Conservation (phyloP, 2,113 vertebrate genomes). For the Hypomesus transpacificus region DNA sequence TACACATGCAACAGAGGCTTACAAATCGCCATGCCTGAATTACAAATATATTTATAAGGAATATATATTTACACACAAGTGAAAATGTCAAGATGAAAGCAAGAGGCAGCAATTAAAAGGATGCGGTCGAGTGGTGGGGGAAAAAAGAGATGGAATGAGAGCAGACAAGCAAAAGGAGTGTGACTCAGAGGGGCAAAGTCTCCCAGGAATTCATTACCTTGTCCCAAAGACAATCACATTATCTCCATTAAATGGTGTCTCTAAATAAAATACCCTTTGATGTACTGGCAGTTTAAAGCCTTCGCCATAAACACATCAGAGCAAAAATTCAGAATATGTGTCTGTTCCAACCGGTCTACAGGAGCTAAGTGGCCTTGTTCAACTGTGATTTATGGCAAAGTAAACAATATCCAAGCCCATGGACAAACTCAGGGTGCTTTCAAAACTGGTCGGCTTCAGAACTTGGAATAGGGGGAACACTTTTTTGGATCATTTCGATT, state of each 20-base stretch:
- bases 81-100: no score
- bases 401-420: constrained; percentile 53
- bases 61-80: no score
- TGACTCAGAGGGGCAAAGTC: constrained; percentile 58
- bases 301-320: constrained; percentile 55
- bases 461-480: no score
- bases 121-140: no score
- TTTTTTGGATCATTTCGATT: not conserved
- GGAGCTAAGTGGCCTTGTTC: constrained; percentile 49
- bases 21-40: no score
- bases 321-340: constrained; percentile 60
- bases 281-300: constrained; percentile 41
- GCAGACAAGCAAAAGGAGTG: not conserved
- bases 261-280: constrained; percentile 31
- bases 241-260: constrained; percentile 51
- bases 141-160: not conserved
- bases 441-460: not conserved
- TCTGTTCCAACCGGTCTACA: constrained; percentile 36
- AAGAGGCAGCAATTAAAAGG: no score
- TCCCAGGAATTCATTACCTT: constrained; percentile 51
- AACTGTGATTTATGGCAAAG: constrained; percentile 50
- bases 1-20: no score
- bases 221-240: constrained; percentile 52
- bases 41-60: no score
- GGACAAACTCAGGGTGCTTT: constrained; percentile 41